Evolutionary conservation across 2,888 invertebrate species (phyloP), one percentile per base, ranked within the genome.

Genomic region (Cheilosia soror): DNA sequence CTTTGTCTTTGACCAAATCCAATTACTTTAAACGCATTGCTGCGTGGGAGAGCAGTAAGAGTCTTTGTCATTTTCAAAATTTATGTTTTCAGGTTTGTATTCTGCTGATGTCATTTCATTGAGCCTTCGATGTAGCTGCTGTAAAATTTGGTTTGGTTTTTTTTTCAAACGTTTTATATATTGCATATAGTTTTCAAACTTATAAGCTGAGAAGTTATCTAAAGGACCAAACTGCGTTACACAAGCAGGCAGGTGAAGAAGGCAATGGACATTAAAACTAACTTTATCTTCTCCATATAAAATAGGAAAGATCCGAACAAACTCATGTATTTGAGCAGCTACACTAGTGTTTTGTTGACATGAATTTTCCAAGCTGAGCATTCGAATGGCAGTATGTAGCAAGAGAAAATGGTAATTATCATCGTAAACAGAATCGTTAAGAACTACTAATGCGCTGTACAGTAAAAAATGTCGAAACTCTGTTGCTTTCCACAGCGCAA

Each of bases 231-330:
- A 47, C 47, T 47, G 47, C 47, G 47, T 47, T 20, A 47, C 47
- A 47, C 47, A 47, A 47, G 47, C 47, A 47, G 47, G 47, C 20
- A 47, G 20, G 20, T 47, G 47, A 15, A 20, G 47, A 15, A 47
- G 47, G 20, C 47, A 47, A 20, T 47, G 47, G 47, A 47, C 47
- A 47, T 47, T 47, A 15, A 47, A 20, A 15, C 47, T 47, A 47
- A 20, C 47, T 47, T 47, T 47, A 47, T 47, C 47, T 47, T 47
- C 47, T 47, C 47, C 47, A 47, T 47, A 47, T 15, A 47, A 15
- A 47, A 47, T 7, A 15, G 15, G 47, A 20, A 47, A 47, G 20
- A 47, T 47, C n/a, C 20, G 47, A 20, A 47, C 47, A 47, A 47
- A 20, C 47, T 47, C 20, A 47, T 47, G 20, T 20, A 20, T 47